Base-by-base conservation (phyloP, 2,888 invertebrate genomes). In the Conops quadrifasciatus region DNA sequence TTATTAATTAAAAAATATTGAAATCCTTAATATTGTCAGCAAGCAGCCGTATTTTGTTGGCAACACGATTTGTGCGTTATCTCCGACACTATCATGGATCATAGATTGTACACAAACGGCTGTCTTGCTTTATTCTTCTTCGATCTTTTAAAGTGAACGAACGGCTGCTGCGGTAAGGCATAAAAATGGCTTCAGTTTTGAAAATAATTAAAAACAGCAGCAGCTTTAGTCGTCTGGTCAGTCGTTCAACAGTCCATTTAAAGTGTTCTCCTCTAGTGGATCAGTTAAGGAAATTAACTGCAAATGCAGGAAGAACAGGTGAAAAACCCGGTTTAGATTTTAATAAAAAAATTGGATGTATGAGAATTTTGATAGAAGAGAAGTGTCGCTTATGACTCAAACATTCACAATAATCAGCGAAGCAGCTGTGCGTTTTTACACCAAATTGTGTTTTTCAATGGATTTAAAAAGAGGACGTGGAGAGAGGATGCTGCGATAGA, bases 141-240 rank as follows among this genome's bases (percentile, higher is more conserved):
- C 60, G 75, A 74, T 68, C 74, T 75, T 76, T 75, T 71, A 69
- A 72, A 60, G 65, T 65, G 63, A 70, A 65, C 75, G 71, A 28
- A 65, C 70, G 56, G 60, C 19, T 11, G 24, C 65, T 64, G 53
- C 67, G 21, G 16, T 68, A 63, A 60, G 45, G 47, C 26, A n/a
- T 71, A 26, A 73, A 74, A 74, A 84, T 84, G 84, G 80, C 81
- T 75, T 77, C 79, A 45, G 77, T 83, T 43, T 76, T 78, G 68
- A 83, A 79, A 77, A 75, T 83, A 5, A 79, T 79, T 72, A 78
- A 36, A 36, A 36, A 36, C 4, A 36, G 81, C 69, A 73, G 77
- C 21, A 78, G 81, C 5, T 79, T 9, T 78, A 77, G 69, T 47
- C 26, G 21, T 15, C 11, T 75, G 71, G 73, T 69, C 45, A 71